phyloP scores from a whole-genome alignment of 2,888 invertebrate genomes.

The Tetragonisca angustula region DNA sequence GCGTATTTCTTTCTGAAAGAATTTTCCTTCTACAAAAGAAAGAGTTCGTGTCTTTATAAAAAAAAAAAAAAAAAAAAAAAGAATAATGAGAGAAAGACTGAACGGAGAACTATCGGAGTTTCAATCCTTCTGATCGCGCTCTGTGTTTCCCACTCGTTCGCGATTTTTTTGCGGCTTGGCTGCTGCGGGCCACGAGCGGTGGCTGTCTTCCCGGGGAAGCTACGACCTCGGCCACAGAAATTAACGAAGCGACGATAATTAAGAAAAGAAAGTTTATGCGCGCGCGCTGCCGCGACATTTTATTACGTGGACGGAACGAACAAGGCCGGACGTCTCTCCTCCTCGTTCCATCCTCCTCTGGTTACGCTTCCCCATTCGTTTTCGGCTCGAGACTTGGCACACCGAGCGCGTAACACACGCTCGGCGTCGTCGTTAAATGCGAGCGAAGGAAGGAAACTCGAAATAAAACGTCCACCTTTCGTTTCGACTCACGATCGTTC shows the following conservation, averaged over 20 bases:
- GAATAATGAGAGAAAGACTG: no score
- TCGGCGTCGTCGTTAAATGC: conserved; percentile 23
- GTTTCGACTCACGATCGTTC: conserved; percentile 23
- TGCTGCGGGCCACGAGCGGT: conserved; percentile 13
- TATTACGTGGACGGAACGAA: conserved; percentile 50
- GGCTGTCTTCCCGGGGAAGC: conserved; percentile 14
- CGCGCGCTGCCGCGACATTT: conserved; percentile 55
- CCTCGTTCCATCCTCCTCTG: no score
- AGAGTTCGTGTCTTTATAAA: no score
- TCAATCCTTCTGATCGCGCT: neutral
- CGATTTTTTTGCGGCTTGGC: conserved; percentile 26
- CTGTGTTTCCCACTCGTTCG: conserved; percentile 15
- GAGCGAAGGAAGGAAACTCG: neutral
- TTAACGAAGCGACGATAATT: conserved; percentile 76
- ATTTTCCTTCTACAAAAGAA: no score
- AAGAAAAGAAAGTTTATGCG: conserved; percentile 72
- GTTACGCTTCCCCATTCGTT: conserved; percentile 34
- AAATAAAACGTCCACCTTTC: conserved; percentile 38
- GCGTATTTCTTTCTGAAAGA: no score
- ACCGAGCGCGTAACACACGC: conserved; percentile 4
- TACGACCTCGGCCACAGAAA: conserved; percentile 66
- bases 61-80: no score
- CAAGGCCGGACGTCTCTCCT: conserved; percentile 32
- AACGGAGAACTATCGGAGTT: no score
- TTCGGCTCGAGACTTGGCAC: conserved; percentile 29